Evolutionary conservation across 2,888 invertebrate genomes (phyloP).

Genomic region (Macrophya annulata): DNA sequence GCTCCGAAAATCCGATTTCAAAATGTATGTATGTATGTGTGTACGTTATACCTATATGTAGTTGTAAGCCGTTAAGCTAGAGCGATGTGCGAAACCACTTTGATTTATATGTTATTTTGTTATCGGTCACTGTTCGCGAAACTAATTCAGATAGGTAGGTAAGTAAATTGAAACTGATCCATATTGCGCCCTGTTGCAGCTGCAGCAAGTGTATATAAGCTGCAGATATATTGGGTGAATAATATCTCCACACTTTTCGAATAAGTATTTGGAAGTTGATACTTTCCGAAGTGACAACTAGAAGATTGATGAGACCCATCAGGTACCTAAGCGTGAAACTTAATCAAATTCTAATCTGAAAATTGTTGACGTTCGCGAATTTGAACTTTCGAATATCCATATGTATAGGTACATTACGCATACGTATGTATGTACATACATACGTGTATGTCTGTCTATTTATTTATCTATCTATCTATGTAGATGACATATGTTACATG

Average conservation of each 20-base stretch:
- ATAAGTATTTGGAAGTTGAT: slow-evolving; percentile 27
- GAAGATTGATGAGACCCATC: slow-evolving; percentile 38
- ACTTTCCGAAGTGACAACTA: slow-evolving; percentile 35
- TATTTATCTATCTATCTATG: not conserved
- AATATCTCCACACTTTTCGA: not conserved
- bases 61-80: not conserved
- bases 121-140: slow-evolving; percentile 42
- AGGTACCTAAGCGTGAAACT: slow-evolving; percentile 7
- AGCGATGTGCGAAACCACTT: not conserved
- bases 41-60: no score
- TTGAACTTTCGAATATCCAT: slow-evolving; percentile 23
- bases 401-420: not conserved
- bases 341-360: slow-evolving; percentile 53
- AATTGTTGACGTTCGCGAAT: slow-evolving; percentile 31
- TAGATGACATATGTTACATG: not conserved
- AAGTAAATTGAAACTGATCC: not conserved
- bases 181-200: slow-evolving; percentile 8
- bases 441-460: no score
- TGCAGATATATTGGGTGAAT: slow-evolving; percentile 18
- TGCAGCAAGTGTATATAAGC: not conserved
- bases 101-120: slow-evolving; percentile 5
- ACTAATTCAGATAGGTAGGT: not conserved
- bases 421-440: not conserved
- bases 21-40: not conserved
- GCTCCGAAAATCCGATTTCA: not conserved